Conservation (phyloP, 2,113 vertebrate species). For the Tachuris rubrigastra region DNA sequence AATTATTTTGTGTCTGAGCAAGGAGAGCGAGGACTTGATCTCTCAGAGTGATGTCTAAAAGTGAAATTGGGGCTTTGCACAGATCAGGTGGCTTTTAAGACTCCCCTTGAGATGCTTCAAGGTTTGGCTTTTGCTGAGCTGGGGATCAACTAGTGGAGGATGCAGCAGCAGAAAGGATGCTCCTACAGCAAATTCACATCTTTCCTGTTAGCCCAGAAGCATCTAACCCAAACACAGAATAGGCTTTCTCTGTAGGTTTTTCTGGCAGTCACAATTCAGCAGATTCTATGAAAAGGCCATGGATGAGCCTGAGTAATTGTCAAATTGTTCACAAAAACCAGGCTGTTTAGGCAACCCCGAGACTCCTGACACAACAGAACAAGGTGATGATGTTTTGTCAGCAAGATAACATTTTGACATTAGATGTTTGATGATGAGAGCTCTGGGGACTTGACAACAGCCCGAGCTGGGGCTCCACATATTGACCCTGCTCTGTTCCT, state of each 20-base stretch:
- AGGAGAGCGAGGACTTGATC: neutral
- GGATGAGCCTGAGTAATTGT: neutral
- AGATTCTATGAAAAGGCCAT: neutral
- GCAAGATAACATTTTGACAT: neutral
- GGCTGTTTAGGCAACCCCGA: neutral
- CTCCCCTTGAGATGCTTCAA: neutral
- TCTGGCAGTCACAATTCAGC: neutral
- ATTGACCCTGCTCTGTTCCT: neutral
- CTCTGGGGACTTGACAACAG: neutral
- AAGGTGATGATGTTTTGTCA: fast-evolving
- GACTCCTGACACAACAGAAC: neutral
- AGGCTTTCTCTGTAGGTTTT: neutral
- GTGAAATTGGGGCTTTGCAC: neutral
- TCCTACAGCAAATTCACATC: neutral
- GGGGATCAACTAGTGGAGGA: neutral
- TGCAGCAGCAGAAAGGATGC: neutral
- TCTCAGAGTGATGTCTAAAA: neutral
- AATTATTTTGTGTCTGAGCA: neutral
- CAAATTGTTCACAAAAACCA: neutral
- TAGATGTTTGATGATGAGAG: neutral
- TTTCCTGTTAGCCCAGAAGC: neutral
- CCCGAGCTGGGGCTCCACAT: fast-evolving
- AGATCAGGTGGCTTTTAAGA: neutral
- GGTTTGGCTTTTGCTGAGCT: neutral
- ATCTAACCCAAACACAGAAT: neutral